Base-by-base conservation (phyloP, 2,113 vertebrate genomes). In the Chrysemys picta region DNA sequence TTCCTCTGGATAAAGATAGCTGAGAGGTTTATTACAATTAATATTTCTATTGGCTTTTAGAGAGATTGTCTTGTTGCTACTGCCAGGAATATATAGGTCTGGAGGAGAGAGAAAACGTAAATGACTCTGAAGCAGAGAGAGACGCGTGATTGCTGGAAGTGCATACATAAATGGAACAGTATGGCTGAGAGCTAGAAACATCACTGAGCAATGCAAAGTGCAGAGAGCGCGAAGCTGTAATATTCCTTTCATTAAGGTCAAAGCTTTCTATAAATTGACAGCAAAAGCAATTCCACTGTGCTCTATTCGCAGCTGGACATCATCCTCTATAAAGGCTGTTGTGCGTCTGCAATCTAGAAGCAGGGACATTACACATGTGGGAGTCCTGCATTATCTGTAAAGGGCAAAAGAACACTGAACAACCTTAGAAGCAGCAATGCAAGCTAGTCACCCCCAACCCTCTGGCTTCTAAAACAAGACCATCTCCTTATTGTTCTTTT, bases 161-260 rank as follows among this genome's bases (percentile, higher is more conserved):
- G 89, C 59, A 72, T 72, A 93, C 85, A 76, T 53, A 93, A 92
- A 83, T 93, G 84, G 84, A 95, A 82, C 0, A 87, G 65, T 65
- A 1, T 53, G 22, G 90, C 90, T 92, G 96, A 94, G 91, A 95
- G 87, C 83, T 31, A 87, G 88, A 88, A 96, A 59, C 86, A 88
- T 94, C 84, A 82, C 69, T 79, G 88, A 96, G 91, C 57, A 88
- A 62, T 56, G 88, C 93, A 96, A 78, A 10, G 10, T n/a, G 56
- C 89, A 94, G 79, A 84, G 86, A 95, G 87, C 90, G 79, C 89
- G 90, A 89, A 88, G 91, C 92, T 89, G 35, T n/a, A 62, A 59
- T 27, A 17, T 49, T 50, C 42, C 75, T 96, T 85, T 90, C 90
- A 95, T 95, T 91, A 79, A 93, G 90, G 89, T 72, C 91, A 94